Percentiles rank a stretch among this genome's conserved stretches.
Evolutionary conservation across 23 tunicate species (phyloP).

Genomic region (Styela plicata): DNA sequence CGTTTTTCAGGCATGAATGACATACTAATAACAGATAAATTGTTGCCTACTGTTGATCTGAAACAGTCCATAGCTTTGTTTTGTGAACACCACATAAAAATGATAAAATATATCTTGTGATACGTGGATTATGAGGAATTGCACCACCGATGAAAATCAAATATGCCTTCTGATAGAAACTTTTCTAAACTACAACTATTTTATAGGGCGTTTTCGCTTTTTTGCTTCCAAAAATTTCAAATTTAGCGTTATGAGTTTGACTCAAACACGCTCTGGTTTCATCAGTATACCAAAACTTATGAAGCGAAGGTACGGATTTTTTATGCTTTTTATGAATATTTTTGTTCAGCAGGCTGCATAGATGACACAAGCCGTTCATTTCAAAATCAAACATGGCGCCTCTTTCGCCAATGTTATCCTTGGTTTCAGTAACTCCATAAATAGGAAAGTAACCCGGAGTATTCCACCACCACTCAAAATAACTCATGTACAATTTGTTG

Average conservation of each 20-base stretch:
- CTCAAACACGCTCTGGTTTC: slow-evolving; percentile 5
- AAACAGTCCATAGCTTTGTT: too few species aligned
- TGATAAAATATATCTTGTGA: too few species aligned
- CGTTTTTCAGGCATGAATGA: too few species aligned
- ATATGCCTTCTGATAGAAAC: too few species aligned
- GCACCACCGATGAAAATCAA: too few species aligned
- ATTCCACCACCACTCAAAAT: slow-evolving; percentile 42
- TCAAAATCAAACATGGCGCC: slow-evolving; percentile 22
- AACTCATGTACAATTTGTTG: slow-evolving; percentile 1
- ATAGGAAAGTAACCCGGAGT: slow-evolving; percentile 26
- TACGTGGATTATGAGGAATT: too few species aligned
- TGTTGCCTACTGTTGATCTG: too few species aligned
- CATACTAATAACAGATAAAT: too few species aligned
- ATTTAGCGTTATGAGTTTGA: slow-evolving; percentile 8
- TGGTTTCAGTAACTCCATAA: slow-evolving; percentile 20
- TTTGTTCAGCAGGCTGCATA: slow-evolving; percentile 21
- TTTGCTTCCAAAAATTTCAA: slow-evolving; percentile 1
- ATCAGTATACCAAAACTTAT: slow-evolving; percentile 9
- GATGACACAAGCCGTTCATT: slow-evolving; percentile 34
- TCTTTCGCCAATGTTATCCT: background rate
- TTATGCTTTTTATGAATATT: background rate
- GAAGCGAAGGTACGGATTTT: slow-evolving; percentile 26
- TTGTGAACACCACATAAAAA: too few species aligned
- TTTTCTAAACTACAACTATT: background rate
- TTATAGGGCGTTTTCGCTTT: background rate